Evolutionary conservation across 35 echinoderm and acorn worm genomes (phyloP).

Genomic region (Heliocidaris erythrogramma): DNA sequence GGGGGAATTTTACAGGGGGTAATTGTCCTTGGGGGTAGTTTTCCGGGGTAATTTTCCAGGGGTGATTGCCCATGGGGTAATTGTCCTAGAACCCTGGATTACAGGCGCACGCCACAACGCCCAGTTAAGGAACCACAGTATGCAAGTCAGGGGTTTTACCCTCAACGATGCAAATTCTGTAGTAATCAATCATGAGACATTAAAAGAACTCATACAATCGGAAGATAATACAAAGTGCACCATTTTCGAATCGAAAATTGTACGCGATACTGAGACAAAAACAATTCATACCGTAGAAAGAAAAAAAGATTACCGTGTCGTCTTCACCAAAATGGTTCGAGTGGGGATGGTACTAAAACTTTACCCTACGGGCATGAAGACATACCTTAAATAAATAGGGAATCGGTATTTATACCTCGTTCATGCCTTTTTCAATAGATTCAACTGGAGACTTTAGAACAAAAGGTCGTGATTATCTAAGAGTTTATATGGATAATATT

Average conservation of each 20-base stretch:
- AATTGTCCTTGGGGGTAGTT: too few relatives aligned
- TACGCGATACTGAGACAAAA: constrained; percentile 32
- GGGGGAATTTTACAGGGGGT: too few relatives aligned
- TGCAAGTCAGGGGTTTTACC: constrained; percentile 62
- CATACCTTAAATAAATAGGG: neutral
- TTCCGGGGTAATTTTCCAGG: too few relatives aligned
- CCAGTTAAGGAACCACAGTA: constrained; percentile 42
- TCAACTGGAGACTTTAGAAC: neutral
- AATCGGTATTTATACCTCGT: neutral
- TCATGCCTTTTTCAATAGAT: neutral
- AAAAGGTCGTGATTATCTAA: neutral
- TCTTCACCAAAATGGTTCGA: constrained; percentile 52
- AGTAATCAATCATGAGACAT: constrained; percentile 57
- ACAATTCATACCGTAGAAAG: constrained; percentile 32
- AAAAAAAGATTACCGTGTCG: constrained; percentile 65
- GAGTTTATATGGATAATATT: neutral
- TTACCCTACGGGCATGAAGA: constrained; percentile 50
- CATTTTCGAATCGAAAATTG: constrained; percentile 44
- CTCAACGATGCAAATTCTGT: constrained; percentile 48
- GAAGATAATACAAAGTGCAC: neutral
- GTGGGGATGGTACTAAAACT: constrained; percentile 24
- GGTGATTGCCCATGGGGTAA: too few relatives aligned
- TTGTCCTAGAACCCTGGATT: too few relatives aligned
- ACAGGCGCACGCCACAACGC: too few relatives aligned
- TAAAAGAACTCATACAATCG: constrained; percentile 38